These are phyloP conservation scores for Oscheius sp. DNA, from an alignment of 2,888 invertebrate genomes.

Conservation along the genomic window DNA sequence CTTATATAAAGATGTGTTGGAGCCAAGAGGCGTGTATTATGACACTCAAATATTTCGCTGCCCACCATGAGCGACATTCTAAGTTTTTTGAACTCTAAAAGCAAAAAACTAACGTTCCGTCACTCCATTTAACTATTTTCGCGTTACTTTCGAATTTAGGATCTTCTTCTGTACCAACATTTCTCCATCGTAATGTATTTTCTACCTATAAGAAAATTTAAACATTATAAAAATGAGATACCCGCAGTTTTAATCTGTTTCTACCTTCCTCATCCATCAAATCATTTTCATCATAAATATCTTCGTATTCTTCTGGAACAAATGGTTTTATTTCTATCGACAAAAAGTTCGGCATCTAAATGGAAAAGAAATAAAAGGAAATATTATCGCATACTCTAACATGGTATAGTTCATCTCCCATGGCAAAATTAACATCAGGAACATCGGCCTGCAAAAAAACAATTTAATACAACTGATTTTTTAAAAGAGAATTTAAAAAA, in stretches of 20 bases:
- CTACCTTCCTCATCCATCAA: slow-evolving; percentile 97
- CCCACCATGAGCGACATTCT: slow-evolving; percentile 95
- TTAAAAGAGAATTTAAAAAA: no score
- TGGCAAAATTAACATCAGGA: background rate
- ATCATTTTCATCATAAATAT: slow-evolving; percentile 98
- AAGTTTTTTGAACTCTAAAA: slow-evolving; percentile 32
- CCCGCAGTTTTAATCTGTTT: slow-evolving; percentile 77
- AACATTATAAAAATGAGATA: slow-evolving; percentile 37
- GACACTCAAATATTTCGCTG: slow-evolving; percentile 94
- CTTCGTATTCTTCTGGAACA: slow-evolving; percentile 86
- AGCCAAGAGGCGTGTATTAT: slow-evolving; percentile 69
- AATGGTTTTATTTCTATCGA: slow-evolving; percentile 96
- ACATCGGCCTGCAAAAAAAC: background rate
- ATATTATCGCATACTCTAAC: background rate
- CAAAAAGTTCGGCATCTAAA: slow-evolving; percentile 73
- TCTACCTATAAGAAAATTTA: slow-evolving; percentile 79
- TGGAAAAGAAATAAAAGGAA: background rate
- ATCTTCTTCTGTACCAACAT: slow-evolving; percentile 72
- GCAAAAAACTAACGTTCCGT: slow-evolving; percentile 76
- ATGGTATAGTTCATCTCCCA: slow-evolving; percentile 11
- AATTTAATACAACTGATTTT: background rate
- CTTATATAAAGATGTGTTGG: slow-evolving; percentile 92
- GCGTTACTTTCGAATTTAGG: slow-evolving; percentile 86
- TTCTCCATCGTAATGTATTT: slow-evolving; percentile 95
- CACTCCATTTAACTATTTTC: slow-evolving; percentile 94